Base-by-base conservation (phyloP, 2,797 vertebrate species). In the Eospalax fontanierii region DNA sequence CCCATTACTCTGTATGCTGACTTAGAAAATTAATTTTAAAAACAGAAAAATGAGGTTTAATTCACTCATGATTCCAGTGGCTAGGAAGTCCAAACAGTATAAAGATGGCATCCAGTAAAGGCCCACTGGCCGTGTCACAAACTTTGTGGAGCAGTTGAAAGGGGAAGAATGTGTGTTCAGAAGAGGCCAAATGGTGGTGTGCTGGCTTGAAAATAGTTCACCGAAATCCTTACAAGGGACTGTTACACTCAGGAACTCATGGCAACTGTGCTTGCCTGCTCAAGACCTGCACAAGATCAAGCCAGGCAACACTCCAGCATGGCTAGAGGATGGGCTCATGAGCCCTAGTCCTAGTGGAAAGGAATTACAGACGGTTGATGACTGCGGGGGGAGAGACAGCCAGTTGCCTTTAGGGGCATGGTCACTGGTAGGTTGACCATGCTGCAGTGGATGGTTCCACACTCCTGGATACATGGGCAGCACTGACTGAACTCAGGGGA, bases 321-420 rank as follows among this genome's bases (percentile, higher is more conserved):
- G 4, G 63, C 5, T 9, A 0, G 19, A 6, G 6, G 7, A 68
- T 40, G 40, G 21, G 2, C n/a, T 2, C 35, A 15, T 2, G 50
- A 22, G n/a, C 8, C 14, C 54, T n/a, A 35, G 24, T 61, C 78
- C 61, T 40, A 30, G 16, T 46, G 81, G 43, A 33, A 21, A 68
- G 14, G 63, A 83, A 3, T 19, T 43, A 18, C 28, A 26, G 38
- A 81, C 26, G 63, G 59, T 63, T 40, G 9, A 15, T 65, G 26
- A 3, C 38, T 82, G 61, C 28, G 43, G 19, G 61, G 38, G 61
- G 6, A 9, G 16, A 18, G 19, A 40, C 28, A 83, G 61, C 43
- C 28, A 40, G 59, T 38, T 83, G 57, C 38, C 26, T 63, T 46
- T 66, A n/a, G 21, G 30, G 30, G 18, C 46, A 18, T 65, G 10